phyloP scores from a whole-genome alignment of 2,797 vertebrate genomes.

The Mionectes olivaceus region DNA sequence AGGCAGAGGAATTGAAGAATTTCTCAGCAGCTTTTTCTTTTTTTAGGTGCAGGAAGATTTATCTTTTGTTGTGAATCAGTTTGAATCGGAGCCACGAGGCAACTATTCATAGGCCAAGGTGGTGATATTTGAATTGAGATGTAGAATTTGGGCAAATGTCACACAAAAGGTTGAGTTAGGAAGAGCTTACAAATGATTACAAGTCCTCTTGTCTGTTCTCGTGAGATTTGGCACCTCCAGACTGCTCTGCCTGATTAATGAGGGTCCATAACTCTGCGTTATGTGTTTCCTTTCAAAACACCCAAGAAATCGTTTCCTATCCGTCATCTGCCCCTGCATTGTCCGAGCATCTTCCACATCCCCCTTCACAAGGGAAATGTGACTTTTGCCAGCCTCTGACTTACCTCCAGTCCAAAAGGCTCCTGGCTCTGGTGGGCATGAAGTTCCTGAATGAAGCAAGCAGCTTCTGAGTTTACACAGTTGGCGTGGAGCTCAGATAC shows the following conservation, averaged over 20 bases:
- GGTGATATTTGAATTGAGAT: background rate
- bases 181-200: background rate
- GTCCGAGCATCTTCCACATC: background rate
- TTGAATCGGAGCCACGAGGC: conserved; percentile 9
- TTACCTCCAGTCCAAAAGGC: background rate
- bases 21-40: background rate
- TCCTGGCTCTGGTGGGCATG: background rate
- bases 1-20: background rate
- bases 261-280: conserved; percentile 22
- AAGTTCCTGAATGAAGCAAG: conserved; percentile 49
- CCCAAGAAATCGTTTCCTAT: background rate
- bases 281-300: conserved; percentile 35
- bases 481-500: conserved; percentile 40
- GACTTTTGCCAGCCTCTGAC: background rate
- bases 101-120: background rate
- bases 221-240: background rate
- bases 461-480: conserved; percentile 65
- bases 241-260: conserved; percentile 18
- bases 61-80: conserved; percentile 18
- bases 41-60: conserved; percentile 38
- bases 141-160: conserved; percentile 8
- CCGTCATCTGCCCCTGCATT: background rate
- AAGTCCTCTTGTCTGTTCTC: background rate
- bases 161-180: background rate
- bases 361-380: conserved; percentile 2